These are phyloP conservation scores for Eira barbara DNA, from an alignment of 2,113 vertebrate species.

Conservation along the genomic window DNA sequence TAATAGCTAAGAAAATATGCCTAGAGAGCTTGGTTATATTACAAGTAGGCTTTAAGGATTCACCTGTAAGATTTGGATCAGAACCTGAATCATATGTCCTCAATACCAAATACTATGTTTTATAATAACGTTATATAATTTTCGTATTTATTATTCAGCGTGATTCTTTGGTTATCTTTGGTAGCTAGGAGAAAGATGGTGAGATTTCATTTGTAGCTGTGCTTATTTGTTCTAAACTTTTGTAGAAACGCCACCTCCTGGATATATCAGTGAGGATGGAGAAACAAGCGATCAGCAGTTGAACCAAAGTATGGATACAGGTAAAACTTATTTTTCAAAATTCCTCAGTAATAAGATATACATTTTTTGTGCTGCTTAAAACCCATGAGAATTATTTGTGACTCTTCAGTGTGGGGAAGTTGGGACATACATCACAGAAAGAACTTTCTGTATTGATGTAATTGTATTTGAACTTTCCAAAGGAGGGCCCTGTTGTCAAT, in stretches of 20 bases:
- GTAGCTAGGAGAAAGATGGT: neutral
- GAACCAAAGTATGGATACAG: conserved; percentile 99
- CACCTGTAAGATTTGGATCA: neutral
- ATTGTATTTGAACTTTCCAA: neutral
- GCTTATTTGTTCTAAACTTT: conserved; percentile 50
- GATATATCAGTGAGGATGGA: conserved; percentile 99
- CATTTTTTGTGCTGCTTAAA: conserved; percentile 18
- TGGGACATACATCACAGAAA: neutral
- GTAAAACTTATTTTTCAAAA: conserved; percentile 73
- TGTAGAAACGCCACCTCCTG: conserved; percentile 96
- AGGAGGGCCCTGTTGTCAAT: neutral
- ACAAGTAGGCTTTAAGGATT: conserved; percentile 9
- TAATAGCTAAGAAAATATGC: conserved; percentile 34
- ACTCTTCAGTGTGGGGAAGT: neutral
- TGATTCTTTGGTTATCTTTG: conserved; percentile 26
- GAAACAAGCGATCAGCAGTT: conserved; percentile 97
- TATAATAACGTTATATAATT: neutral
- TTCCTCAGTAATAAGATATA: neutral
- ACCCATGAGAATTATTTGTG: neutral
- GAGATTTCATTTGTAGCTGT: neutral
- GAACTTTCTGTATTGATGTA: neutral
- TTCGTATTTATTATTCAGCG: conserved; percentile 17
- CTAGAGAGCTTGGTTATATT: conserved; percentile 10
- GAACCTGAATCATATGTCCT: neutral
- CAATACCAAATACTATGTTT: neutral